Evolutionary conservation across 2,113 vertebrate species (phyloP), one percentile per base, ranked within the genome.

Genomic region (Corvus moneduloides): DNA sequence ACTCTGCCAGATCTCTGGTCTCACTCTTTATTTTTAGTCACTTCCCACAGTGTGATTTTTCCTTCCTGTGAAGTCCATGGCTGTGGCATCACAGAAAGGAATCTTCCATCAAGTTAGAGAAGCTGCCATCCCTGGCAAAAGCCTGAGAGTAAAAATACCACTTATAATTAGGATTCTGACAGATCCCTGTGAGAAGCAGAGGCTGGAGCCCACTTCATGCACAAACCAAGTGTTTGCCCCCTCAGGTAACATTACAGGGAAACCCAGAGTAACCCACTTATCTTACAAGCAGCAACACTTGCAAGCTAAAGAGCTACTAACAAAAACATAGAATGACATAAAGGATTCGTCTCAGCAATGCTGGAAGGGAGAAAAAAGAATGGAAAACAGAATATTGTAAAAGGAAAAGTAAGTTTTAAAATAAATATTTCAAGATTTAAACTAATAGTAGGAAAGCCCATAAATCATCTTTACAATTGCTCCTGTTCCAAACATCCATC

Each of bases 361-460:
- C 79, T 63, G n/a, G 52, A 63, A 90, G 67, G 64, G 33, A 79
- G 55, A 11, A 54, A 68, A 32, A 91, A 78, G 58, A 76, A 52
- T 2, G 26, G 49, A 78, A 94, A 88, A 80, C 2, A 72, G 16
- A 94, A 67, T 39, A 68, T 4, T 54, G 54, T 87, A 93, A 84
- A 88, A 78, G 69, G 54, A 74, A 73, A 93, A 87, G 33, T 52
- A 87, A 90, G 90, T 68, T 68, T 63, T 43, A 89, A 93, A 97
- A 96, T 94, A 91, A 91, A 76, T 91, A 92, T 84, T 95, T 84
- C 77, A 93, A 56, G 69, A 87, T 79, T 74, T 93, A 96, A 94
- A 84, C 79, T 81, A 94, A 84, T 93, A 94, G 89, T 15, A 71
- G 68, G 75, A 78, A 92, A 92, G 35, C 69, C 28, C 56, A 63